These are phyloP conservation scores for Poeciliopsis infans DNA, from an alignment of 2,797 vertebrate genomes.

Conservation along the genomic window DNA sequence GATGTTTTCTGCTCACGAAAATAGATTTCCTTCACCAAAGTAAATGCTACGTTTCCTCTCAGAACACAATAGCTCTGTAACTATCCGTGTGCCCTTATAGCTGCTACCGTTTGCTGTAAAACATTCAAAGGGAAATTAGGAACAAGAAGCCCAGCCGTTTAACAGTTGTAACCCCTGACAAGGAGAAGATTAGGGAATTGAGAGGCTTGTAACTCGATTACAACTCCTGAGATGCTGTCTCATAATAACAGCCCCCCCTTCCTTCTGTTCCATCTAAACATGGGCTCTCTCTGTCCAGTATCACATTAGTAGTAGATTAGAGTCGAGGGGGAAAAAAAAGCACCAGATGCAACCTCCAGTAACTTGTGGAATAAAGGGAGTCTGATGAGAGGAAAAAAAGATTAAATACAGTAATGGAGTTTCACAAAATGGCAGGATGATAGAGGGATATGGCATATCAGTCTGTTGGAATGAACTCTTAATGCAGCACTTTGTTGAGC, in stretches of 20 bases:
- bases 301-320: constrained; percentile 79
- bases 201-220: constrained; percentile 81
- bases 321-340: constrained; percentile 62
- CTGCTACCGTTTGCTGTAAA: constrained; percentile 65
- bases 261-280: constrained; percentile 74
- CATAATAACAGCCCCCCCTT: constrained; percentile 66
- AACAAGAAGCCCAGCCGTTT: constrained; percentile 69
- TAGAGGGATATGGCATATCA: constrained; percentile 50
- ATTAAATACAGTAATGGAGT: constrained; percentile 60
- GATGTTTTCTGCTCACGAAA: constrained; percentile 63
- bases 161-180: constrained; percentile 78
- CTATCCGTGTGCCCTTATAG: constrained; percentile 46
- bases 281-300: constrained; percentile 61
- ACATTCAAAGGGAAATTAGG: constrained; percentile 71
- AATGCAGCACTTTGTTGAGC: constrained; percentile 66
- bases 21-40: constrained; percentile 67
- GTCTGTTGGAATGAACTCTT: constrained; percentile 68
- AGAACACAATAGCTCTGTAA: constrained; percentile 67
- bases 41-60: constrained; percentile 71
- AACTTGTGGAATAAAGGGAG: constrained; percentile 66
- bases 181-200: constrained; percentile 79
- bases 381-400: constrained; percentile 34
- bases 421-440: constrained; percentile 61
- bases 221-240: constrained; percentile 73
- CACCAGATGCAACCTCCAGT: constrained; percentile 74